These are phyloP conservation scores for Coelopa pilipes DNA, from an alignment of 2,888 invertebrate species.

Conservation along the genomic window DNA sequence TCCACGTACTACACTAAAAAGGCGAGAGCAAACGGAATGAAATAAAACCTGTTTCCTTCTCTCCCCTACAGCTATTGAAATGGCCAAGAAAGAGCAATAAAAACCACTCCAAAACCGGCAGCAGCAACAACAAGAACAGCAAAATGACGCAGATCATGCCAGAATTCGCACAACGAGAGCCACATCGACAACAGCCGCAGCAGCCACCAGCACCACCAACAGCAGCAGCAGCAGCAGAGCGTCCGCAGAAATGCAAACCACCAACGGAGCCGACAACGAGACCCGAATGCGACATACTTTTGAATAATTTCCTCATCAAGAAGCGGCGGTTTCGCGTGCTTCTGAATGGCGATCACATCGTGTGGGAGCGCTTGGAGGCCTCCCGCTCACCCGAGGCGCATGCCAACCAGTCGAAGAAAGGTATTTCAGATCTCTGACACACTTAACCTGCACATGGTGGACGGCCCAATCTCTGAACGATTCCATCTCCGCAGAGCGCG, in stretches of 20 bases:
- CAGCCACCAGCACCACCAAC: not conserved
- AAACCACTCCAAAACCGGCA: slow-evolving; percentile 11
- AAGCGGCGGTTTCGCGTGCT: slow-evolving; percentile 74
- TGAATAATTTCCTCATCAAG: slow-evolving; percentile 72
- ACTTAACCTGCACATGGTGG: not conserved
- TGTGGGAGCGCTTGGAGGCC: slow-evolving; percentile 71
- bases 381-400: slow-evolving; percentile 57
- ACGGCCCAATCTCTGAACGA: too few relatives aligned
- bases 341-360: slow-evolving; percentile 72
- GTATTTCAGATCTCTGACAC: slow-evolving; percentile 43
- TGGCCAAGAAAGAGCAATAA: slow-evolving; percentile 10
- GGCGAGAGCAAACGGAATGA: not conserved
- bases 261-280: not conserved
- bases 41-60: slow-evolving; percentile 10
- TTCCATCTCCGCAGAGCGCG: slow-evolving; percentile 36
- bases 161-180: slow-evolving; percentile 28
- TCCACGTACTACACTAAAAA: not conserved
- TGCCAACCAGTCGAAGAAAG: slow-evolving; percentile 64
- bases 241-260: not conserved
- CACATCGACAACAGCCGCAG: slow-evolving; percentile 16
- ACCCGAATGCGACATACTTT: slow-evolving; percentile 55
- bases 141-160: slow-evolving; percentile 52
- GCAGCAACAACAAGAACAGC: slow-evolving; percentile 15
- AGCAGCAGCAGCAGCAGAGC: slow-evolving; percentile 3
- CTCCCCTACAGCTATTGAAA: slow-evolving; percentile 11